Conservation (phyloP, 2,113 vertebrate genomes). For the Smithornis capensis region DNA sequence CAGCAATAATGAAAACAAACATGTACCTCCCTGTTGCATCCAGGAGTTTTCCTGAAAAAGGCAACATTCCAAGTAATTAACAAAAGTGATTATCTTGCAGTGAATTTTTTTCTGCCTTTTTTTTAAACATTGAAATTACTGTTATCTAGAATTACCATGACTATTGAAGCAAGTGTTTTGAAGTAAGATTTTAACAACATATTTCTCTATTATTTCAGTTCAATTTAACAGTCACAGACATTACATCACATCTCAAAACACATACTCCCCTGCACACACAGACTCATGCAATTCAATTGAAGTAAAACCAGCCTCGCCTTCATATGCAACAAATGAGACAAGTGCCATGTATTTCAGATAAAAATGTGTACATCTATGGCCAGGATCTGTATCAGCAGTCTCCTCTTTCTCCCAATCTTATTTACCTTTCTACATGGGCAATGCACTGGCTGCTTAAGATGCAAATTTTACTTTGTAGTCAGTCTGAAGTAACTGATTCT, state of each 20-base stretch:
- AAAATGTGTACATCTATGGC: background rate
- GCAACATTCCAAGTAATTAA: background rate
- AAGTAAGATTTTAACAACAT: background rate
- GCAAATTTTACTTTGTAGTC: background rate
- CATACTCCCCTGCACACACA: background rate
- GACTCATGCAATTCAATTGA: background rate
- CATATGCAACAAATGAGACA: background rate
- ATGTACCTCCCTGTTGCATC: conserved; percentile 84
- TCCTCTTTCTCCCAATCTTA: background rate
- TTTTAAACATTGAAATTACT: background rate
- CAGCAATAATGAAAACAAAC: conserved; percentile 90
- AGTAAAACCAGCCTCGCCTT: background rate
- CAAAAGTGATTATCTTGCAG: background rate
- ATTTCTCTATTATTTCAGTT: background rate
- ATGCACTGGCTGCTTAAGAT: background rate
- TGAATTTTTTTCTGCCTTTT: background rate
- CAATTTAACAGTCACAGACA: background rate
- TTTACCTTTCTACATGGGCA: background rate
- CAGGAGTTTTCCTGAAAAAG: conserved; percentile 83
- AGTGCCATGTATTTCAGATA: background rate
- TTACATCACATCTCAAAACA: background rate
- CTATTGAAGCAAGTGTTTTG: background rate
- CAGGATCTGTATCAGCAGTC: too few relatives aligned
- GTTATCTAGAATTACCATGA: background rate
- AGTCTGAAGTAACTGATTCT: background rate